A percentile compares a stretch with the other conserved stretches of the same genome.
Evolutionary conservation across 2,888 invertebrate species (phyloP).

Genomic region (Athalia cordata): DNA sequence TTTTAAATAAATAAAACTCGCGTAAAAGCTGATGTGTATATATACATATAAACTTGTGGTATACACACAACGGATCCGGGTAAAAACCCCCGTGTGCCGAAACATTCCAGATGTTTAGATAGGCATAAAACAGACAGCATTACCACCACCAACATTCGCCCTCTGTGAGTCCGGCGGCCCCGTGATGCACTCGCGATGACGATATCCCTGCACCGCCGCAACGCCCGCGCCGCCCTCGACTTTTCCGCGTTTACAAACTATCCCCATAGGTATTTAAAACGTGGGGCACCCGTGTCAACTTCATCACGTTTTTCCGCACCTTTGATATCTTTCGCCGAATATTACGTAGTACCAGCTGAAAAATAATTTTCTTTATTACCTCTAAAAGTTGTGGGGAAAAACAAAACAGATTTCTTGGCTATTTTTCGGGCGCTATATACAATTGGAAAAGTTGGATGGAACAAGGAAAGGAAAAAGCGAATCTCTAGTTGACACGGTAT

Average conservation of each 20-base stretch:
- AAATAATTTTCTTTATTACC: too few relatives aligned
- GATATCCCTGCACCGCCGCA: too few relatives aligned
- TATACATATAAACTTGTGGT: slow-evolving; percentile 1
- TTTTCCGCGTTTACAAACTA: not conserved
- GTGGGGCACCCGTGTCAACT: not conserved
- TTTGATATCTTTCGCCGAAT: not conserved
- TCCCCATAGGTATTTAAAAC: not conserved
- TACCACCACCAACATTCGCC: slow-evolving; percentile 34
- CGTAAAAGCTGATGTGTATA: slow-evolving; percentile 31
- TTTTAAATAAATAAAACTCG: slow-evolving; percentile 46
- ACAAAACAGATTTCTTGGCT: too few relatives aligned
- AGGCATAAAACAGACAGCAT: slow-evolving; percentile 48
- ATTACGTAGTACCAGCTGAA: too few relatives aligned
- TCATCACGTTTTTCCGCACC: not conserved
- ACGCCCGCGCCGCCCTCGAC: not conserved
- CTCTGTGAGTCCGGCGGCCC: too few relatives aligned
- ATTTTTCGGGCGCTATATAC: too few relatives aligned
- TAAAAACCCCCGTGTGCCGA: slow-evolving; percentile 26
- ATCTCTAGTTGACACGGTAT: too few relatives aligned
- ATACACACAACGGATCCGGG: slow-evolving; percentile 8
- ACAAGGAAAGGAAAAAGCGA: too few relatives aligned
- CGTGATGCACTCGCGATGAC: slow-evolving; percentile 27
- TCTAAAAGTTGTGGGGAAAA: too few relatives aligned
- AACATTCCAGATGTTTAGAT: slow-evolving; percentile 48
- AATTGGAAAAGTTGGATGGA: too few relatives aligned